Conservation (phyloP, 1,140 invertebrate genomes). For the Drosophila auraria region DNA sequence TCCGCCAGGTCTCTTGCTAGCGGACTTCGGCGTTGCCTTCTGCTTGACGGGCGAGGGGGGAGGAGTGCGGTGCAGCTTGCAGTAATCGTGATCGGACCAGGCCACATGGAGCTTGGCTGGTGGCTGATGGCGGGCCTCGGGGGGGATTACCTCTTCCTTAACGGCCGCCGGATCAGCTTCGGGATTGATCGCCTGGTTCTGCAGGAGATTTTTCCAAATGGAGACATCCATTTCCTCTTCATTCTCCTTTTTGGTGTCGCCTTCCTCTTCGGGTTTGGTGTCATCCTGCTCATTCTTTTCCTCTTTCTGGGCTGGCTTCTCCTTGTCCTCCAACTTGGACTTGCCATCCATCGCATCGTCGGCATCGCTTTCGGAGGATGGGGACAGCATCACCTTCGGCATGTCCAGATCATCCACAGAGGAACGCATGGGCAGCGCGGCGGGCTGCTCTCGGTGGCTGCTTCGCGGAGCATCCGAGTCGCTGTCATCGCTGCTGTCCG, state of each 20-base stretch:
- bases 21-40: constrained; percentile 9
- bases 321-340: constrained; percentile 19
- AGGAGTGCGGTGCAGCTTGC: constrained; percentile 82
- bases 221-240: constrained; percentile 85
- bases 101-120: constrained; percentile 86
- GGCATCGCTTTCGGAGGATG: constrained; percentile 74
- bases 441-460: constrained; percentile 24
- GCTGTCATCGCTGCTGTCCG: constrained; percentile 91
- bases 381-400: constrained; percentile 72
- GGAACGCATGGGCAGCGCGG: constrained; percentile 54
- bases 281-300: constrained; percentile 1
- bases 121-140: constrained; percentile 59
- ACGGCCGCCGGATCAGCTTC: constrained; percentile 80
- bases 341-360: constrained; percentile 39
- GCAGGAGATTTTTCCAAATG: constrained; percentile 92
- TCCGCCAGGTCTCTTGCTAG: constrained; percentile 21
- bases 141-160: constrained; percentile 26
- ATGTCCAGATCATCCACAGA: constrained; percentile 65
- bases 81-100: constrained; percentile 90
- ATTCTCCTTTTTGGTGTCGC: constrained; percentile 23
- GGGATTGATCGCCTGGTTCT: constrained; percentile 85
- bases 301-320: not conserved
- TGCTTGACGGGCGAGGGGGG: constrained; percentile 44
- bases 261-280: not conserved
- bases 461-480: constrained; percentile 85